A percentile compares a stretch with the other conserved stretches of the same genome.
phyloP scores from a whole-genome alignment of 2,888 invertebrate genomes.

The Pycnomerus fuliginosus region DNA sequence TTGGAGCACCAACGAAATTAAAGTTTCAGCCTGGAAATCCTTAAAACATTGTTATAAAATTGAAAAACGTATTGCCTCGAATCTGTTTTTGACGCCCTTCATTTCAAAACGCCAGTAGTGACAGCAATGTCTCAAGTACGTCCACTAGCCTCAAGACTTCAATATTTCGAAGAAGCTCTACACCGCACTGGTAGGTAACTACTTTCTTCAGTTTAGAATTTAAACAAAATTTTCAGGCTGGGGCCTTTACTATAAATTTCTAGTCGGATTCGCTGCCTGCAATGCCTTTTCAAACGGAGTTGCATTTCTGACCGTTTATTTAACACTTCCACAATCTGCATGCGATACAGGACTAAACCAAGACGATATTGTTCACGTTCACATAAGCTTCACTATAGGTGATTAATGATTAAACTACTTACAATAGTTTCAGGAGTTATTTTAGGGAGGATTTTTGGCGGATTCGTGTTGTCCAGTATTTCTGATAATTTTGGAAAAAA shows the following conservation, averaged over 20 bases:
- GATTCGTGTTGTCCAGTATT: constrained; percentile 42
- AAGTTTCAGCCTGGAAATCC: no score
- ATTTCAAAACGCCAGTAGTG: no score
- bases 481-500: constrained; percentile 51
- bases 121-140: constrained; percentile 13
- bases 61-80: no score
- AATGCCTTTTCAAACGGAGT: constrained; percentile 11
- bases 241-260: constrained; percentile 18
- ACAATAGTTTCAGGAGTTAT: not conserved
- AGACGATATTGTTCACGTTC: constrained; percentile 2
- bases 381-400: constrained; percentile 9
- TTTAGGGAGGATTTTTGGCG: constrained; percentile 14
- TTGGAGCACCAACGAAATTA: no score
- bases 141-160: constrained; percentile 1
- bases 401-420: not conserved
- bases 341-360: constrained; percentile 5
- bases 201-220: no score
- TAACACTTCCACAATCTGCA: constrained; percentile 9
- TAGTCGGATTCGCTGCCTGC: constrained; percentile 9
- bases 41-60: no score
- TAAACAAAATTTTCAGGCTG: constrained; percentile 7
- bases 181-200: constrained; percentile 17
- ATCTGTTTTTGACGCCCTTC: no score
- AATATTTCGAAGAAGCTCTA: constrained; percentile 12
- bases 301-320: constrained; percentile 6